Evolutionary conservation across 1,140 invertebrate genomes (phyloP).

Genomic region (Cotesia chilonis): DNA sequence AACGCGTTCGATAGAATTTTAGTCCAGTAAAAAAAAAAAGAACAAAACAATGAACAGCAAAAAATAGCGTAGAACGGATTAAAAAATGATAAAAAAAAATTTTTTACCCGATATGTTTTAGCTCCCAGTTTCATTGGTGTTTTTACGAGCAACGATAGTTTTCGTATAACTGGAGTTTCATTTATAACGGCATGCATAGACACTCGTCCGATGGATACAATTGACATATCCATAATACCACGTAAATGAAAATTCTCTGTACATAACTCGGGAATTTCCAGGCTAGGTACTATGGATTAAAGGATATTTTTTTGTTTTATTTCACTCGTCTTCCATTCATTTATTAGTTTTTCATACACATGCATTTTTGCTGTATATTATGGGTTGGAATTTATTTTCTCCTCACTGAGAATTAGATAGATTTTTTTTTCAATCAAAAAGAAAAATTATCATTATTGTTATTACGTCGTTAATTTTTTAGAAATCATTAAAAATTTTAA

Average conservation of each 20-base stretch:
- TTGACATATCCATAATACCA: constrained; percentile 2
- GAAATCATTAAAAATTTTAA: no score
- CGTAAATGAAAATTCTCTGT: constrained; percentile 6
- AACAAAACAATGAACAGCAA: background rate
- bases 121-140: background rate
- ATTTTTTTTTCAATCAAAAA: background rate
- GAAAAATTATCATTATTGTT: no score
- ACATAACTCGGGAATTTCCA: background rate
- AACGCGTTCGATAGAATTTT: no score
- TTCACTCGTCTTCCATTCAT: background rate
- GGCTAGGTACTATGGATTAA: background rate
- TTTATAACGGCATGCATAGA: background rate
- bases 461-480: no score
- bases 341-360: background rate
- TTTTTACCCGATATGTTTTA: background rate
- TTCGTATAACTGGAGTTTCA: background rate
- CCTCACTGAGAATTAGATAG: no score
- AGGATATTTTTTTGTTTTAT: background rate
- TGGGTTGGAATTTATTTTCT: no score
- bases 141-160: background rate
- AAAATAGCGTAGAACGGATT: background rate
- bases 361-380: background rate
- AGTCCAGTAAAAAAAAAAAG: background rate
- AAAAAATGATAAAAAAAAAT: constrained; percentile 10
- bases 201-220: background rate